Conservation (phyloP, 2,797 vertebrate species). For the Acrossocheilus fasciatus region DNA sequence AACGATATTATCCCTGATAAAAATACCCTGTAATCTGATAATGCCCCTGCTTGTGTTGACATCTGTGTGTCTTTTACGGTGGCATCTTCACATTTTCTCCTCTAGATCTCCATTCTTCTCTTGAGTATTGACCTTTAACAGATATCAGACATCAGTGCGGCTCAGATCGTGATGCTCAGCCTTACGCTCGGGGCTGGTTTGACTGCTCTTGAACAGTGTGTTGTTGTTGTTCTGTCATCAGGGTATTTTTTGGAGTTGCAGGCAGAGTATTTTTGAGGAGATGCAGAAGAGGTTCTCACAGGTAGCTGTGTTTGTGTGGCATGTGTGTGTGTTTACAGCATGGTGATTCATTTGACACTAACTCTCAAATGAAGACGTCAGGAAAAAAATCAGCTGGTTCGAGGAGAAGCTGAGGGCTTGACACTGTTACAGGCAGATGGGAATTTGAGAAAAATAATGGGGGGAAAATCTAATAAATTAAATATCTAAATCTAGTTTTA, state of each 20-base stretch:
- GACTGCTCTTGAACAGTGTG: conserved; percentile 30
- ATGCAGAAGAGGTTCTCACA: conserved; percentile 95
- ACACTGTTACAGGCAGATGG: background rate
- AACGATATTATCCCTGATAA: conserved; percentile 77
- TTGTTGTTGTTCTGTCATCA: conserved; percentile 74
- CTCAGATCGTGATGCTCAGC: background rate
- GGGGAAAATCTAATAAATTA: background rate
- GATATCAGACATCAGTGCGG: background rate
- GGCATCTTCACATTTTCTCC: conserved; percentile 63
- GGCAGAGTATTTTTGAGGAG: conserved; percentile 98
- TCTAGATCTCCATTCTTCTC: conserved; percentile 58
- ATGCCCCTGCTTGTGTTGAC: conserved; percentile 72
- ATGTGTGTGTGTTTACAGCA: conserved; percentile 61
- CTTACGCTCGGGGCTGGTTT: background rate
- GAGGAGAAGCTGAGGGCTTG: background rate
- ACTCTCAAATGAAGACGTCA: conserved; percentile 21
- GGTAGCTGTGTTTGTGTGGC: conserved; percentile 80
- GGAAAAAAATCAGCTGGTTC: background rate
- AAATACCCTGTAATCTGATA: conserved; percentile 83
- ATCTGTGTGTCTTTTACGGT: conserved; percentile 66
- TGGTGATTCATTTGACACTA: conserved; percentile 32
- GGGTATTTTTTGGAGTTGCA: conserved; percentile 97
- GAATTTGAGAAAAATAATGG: background rate
- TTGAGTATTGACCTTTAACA: conserved; percentile 31
- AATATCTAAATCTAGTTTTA: background rate